Evolutionary conservation across 1,140 invertebrate genomes (phyloP), one percentile per base, ranked within the genome.

Genomic region (Ceratina calcarata): DNA sequence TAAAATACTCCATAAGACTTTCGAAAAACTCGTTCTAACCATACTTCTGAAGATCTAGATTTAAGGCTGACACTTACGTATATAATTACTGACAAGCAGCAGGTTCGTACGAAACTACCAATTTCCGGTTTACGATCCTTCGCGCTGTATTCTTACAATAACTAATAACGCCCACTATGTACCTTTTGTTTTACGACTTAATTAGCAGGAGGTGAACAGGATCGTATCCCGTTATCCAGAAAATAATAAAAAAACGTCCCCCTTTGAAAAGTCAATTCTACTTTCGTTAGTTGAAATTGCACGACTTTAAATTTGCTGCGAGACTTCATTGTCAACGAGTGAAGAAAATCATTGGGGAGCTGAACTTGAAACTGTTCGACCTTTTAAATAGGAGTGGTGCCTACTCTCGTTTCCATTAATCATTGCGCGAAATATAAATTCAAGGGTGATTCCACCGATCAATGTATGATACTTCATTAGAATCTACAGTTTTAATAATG

Each of bases 401-500:
- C 64, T 69, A 45, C 37, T 45, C 37, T 45, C 37, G 37, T 45
- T 24, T 53, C 8, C 60, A 24, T 72, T 64, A 69, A 72, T 78
- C 69, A 72, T 22, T 49, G 72, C 10, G 49, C 6, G 55, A 20
- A 22, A 72, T 64, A 78, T 64, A 55, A 53, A 45, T 72, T 51
- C 49, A 55, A 78, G 76, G 49, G 32, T 64, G 69, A 78, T 78
- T 45, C 69, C 37, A 37, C 32, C 18, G 45, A 72, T 78, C 76
- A 72, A 70, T 49, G 60, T 57, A 72, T 32, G 24, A 65, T 78
- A 78, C 60, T 78, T 78, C 68, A 65, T 78, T 78, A 72, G 61
- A 76, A 68, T 68, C 58, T 53, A 76, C 78, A 80, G 76, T 80
- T 80, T 76, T 55, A 80, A 76, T 80, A 76, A 77, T 49, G 66